Base-by-base conservation (phyloP, 1,140 invertebrate species). In the Alviniconcha marisindica region DNA sequence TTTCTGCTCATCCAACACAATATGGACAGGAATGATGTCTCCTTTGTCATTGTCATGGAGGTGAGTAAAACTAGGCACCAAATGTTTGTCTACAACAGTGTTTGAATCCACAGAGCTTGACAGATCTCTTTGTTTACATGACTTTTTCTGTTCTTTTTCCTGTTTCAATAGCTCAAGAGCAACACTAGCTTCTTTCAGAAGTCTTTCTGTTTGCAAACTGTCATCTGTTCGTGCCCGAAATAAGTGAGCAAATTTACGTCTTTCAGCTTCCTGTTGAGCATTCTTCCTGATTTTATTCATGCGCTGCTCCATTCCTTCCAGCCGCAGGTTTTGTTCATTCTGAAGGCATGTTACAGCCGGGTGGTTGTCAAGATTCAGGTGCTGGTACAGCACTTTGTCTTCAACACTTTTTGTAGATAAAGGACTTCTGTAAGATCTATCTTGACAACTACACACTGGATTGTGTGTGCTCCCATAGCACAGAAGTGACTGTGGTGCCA, bases 241-340 rank as follows among this genome's bases (percentile, higher is more conserved):
- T 74, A 89, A 81, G 77, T 89, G 83, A 36, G 88, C 88, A 88
- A 88, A 89, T 42, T 88, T 89, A 60, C 88, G 83, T 14, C 88
- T 81, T 44, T 89, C 88, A 28, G 85, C 87, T 60, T 88, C 87
- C 60, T 87, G 87, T 83, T 87, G 85, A 33, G 88, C 88, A 74
- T 84, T 88, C 28, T 85, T 86, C 77, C 88, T 73, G 28, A 89
- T 89, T 48, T 87, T 83, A n/a, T 79, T 84, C 77, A 89, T 89
- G 18, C 88, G 56, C n/a, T 86, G 85, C 69, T 89, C 88, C 88
- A 89, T 89, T 51, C 77, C 84, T 69, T 89, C 88, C 42, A 88
- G 78, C 18, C 88, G 84, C 71, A 84, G 82, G 82, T 89, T 89
- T 51, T 89, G 88, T 77, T 89, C 87, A 76, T 89, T 89, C 60